Evolutionary conservation across 2,797 vertebrate species (phyloP), one percentile per base, ranked within the genome.

Genomic region (Microchirus variegatus): DNA sequence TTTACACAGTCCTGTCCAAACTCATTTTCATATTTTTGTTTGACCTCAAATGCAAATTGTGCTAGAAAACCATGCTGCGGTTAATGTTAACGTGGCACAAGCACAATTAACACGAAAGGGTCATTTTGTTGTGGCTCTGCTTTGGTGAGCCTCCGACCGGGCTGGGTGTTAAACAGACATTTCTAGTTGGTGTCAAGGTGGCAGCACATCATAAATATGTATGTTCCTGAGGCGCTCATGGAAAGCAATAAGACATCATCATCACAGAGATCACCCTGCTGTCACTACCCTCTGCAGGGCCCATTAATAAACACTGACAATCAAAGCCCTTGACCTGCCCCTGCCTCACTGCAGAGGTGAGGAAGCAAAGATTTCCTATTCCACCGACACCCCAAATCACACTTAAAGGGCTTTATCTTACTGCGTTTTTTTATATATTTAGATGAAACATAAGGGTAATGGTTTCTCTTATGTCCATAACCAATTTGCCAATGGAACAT

Each of bases 201-300:
- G 84, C 76, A 64, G 80, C 58, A 35, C 55, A 61, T 90, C 88
- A 93, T 92, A 91, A 92, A 94, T 92, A 93, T 93, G 88, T 88
- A 92, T 91, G 85, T 81, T 77, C 65, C 87, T 63, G 71, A 73
- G 84, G 76, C 65, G 64, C 85, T 86, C 78, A 80, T 74, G 81
- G 86, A 92, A 91, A 89, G 89, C 89, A 91, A 91, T 91, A 90
- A 93, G 85, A 89, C 82, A 73, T 86, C 89, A 88, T 91, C 87
- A 92, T 90, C 85, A 84, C 77, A 75, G 84, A 88, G 86, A 90
- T 91, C 86, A 84, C 81, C 84, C 75, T 58, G 71, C 88, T 89
- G 83, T 90, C 91, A 85, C 81, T 86, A 82, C 68, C 70, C 73
- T 86, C 78, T 81, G 73, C 82, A 80, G 64, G 70, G 72, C 75